Evolutionary conservation across 2,888 invertebrate genomes (phyloP).

Genomic region (Uloborus plumipes): DNA sequence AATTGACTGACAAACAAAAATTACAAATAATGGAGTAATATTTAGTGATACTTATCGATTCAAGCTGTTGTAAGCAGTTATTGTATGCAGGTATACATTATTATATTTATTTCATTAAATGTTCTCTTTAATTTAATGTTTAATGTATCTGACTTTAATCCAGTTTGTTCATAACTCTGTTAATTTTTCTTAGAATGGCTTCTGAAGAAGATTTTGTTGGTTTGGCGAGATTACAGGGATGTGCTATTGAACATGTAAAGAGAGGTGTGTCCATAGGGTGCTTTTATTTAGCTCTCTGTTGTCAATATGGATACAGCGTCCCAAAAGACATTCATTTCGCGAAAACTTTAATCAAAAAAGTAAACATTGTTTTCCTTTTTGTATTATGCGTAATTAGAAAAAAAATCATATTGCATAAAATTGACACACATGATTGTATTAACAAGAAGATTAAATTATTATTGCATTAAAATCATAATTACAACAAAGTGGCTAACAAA

Average conservation of each 20-base stretch:
- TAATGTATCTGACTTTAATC: background rate
- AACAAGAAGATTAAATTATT: too few relatives aligned
- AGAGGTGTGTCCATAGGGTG: slow-evolving; percentile 26
- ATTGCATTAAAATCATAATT: too few relatives aligned
- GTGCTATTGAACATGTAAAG: slow-evolving; percentile 11
- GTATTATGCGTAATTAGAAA: too few relatives aligned
- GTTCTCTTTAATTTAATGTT: background rate
- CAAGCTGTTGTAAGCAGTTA: too few relatives aligned
- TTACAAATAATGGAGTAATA: too few relatives aligned
- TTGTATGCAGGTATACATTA: too few relatives aligned
- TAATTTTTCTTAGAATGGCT: slow-evolving; percentile 8
- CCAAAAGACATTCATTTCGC: slow-evolving; percentile 16
- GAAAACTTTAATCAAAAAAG: slow-evolving; percentile 32
- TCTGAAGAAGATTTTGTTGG: background rate
- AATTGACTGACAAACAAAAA: too few relatives aligned
- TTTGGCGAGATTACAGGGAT: slow-evolving; percentile 1
- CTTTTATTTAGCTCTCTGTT: slow-evolving; percentile 40
- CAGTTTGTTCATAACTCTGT: background rate
- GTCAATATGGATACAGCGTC: slow-evolving; percentile 25
- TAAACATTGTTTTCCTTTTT: background rate
- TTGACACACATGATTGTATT: too few relatives aligned
- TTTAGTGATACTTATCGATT: too few relatives aligned
- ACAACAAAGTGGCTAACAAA: too few relatives aligned
- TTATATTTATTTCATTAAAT: too few relatives aligned
- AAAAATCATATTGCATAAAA: too few relatives aligned